These are phyloP conservation scores for Cyprinodon variegatus DNA, from an alignment of 2,113 vertebrate genomes.

Conservation along the genomic window DNA sequence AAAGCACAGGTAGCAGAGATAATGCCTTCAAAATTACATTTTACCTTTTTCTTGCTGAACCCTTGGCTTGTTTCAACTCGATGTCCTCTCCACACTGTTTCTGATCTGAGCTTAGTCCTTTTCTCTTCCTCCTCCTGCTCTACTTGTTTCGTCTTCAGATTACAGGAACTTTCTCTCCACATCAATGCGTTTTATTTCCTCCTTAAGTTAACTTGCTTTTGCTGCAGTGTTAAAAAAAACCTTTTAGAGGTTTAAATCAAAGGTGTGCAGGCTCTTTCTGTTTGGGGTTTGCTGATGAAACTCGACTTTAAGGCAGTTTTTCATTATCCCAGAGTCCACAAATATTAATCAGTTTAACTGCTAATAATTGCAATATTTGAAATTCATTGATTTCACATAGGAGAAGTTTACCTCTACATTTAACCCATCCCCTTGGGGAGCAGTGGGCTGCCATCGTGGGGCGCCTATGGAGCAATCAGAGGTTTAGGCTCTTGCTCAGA, in stretches of 20 bases:
- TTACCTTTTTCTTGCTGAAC: constrained; percentile 11
- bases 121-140: constrained; percentile 19
- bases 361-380: too few species aligned
- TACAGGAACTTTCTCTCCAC: constrained; percentile 27
- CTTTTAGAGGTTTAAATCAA: neutral
- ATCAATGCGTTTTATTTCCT: constrained; percentile 8
- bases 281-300: too few species aligned
- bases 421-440: too few species aligned
- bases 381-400: too few species aligned
- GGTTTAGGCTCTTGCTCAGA: too few species aligned
- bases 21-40: neutral
- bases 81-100: constrained; percentile 3
- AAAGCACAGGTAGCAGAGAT: neutral
- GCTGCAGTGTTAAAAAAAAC: too few species aligned
- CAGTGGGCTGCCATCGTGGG: too few species aligned
- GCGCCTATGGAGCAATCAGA: too few species aligned
- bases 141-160: constrained; percentile 21
- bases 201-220: neutral
- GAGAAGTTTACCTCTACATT: too few species aligned
- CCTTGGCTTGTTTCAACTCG: constrained; percentile 1
- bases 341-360: too few species aligned
- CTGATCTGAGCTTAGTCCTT: constrained; percentile 1
- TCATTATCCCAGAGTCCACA: too few species aligned
- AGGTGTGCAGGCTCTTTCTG: neutral
- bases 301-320: too few species aligned